Conservation (phyloP, 2,888 invertebrate species). For the Trilocha varians region DNA sequence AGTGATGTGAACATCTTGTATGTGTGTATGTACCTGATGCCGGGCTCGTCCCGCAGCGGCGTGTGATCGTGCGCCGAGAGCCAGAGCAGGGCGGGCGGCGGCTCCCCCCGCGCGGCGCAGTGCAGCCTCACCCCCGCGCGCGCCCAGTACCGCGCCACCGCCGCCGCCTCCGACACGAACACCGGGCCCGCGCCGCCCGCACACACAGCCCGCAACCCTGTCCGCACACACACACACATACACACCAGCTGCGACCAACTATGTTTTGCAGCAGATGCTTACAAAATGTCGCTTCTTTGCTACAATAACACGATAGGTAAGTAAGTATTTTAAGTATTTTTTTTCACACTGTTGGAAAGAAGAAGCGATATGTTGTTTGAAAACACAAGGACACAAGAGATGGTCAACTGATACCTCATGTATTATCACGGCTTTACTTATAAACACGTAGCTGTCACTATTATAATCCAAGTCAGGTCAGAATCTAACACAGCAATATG, state of each 20-base stretch:
- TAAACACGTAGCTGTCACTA: too few species aligned
- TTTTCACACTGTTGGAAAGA: too few species aligned
- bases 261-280: not conserved
- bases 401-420: too few species aligned
- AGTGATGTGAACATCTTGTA: too few species aligned
- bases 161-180: conserved; percentile 36
- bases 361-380: too few species aligned
- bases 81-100: conserved; percentile 38
- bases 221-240: not conserved
- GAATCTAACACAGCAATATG: too few species aligned
- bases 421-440: too few species aligned
- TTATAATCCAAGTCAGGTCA: too few species aligned
- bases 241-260: not conserved
- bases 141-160: conserved; percentile 30
- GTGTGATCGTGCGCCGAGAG: conserved; percentile 31
- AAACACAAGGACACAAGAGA: too few species aligned
- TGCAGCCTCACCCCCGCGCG: conserved; percentile 27
- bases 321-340: too few species aligned
- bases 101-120: conserved; percentile 37
- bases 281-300: not conserved
- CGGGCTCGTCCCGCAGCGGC: conserved; percentile 25
- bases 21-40: conserved; percentile 28
- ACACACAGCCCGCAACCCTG: conserved; percentile 21
- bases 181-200: conserved; percentile 35
- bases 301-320: too few species aligned